Conservation (phyloP, 2,888 invertebrate species). For the Tryphoninae sp. region DNA sequence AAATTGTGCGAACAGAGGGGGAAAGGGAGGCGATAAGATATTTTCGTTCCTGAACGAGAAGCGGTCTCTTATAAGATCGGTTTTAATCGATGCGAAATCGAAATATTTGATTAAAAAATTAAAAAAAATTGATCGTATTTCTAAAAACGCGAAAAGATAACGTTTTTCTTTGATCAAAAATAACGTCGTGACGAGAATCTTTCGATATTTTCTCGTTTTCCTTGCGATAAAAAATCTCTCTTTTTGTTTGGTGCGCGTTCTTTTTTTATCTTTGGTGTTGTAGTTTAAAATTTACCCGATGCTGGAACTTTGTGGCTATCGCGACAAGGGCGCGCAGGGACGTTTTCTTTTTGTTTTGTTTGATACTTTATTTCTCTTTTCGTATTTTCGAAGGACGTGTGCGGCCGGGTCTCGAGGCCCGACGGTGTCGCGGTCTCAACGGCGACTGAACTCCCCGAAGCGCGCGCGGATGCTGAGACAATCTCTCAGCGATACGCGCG, state of each 20-base stretch:
- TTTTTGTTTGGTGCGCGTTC: background rate
- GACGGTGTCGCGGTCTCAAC: slow-evolving; percentile 80
- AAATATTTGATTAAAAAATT: background rate
- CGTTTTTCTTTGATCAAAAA: slow-evolving; percentile 6
- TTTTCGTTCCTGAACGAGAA: too few relatives aligned
- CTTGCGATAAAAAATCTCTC: slow-evolving; percentile 3
- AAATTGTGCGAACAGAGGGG: too few relatives aligned
- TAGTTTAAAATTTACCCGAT: slow-evolving; percentile 23
- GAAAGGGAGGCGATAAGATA: too few relatives aligned
- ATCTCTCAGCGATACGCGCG: slow-evolving; percentile 72
- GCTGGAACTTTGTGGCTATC: slow-evolving; percentile 38
- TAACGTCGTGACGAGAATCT: slow-evolving; percentile 13
- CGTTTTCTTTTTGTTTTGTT: slow-evolving; percentile 31
- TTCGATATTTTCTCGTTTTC: slow-evolving; percentile 6
- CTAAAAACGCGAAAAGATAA: background rate
- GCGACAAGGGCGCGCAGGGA: slow-evolving; percentile 40
- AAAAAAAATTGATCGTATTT: background rate
- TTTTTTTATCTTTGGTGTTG: slow-evolving; percentile 13
- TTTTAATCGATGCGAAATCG: background rate
- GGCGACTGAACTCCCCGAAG: slow-evolving; percentile 78
- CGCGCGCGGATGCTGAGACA: slow-evolving; percentile 78
- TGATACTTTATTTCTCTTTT: slow-evolving; percentile 13
- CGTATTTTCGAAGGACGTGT: slow-evolving; percentile 47
- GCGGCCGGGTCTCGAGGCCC: slow-evolving; percentile 70
- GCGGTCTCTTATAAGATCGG: too few relatives aligned